These are phyloP conservation scores for Nylanderia fulva DNA, from an alignment of 1,140 invertebrate species.

Conservation along the genomic window DNA sequence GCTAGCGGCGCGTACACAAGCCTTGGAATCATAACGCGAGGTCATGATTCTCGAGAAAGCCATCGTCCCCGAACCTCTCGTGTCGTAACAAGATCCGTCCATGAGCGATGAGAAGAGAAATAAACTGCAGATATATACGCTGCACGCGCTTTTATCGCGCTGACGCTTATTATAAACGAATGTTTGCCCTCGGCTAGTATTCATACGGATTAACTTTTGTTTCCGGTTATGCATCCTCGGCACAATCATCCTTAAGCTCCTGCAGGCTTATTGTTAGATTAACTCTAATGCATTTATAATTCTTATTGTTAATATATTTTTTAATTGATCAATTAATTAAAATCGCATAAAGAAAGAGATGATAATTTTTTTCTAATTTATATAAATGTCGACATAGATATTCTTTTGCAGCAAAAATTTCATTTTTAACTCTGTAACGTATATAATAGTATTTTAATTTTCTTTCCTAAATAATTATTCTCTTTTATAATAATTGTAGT, in stretches of 20 bases:
- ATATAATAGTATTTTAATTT: too few species aligned
- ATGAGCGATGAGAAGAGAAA: slow-evolving; percentile 49
- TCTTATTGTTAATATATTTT: background rate
- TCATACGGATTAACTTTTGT: slow-evolving; percentile 20
- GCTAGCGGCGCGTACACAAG: background rate
- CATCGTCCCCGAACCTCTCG: slow-evolving; percentile 38
- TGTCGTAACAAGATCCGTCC: slow-evolving; percentile 53
- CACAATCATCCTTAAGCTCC: background rate
- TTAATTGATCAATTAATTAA: background rate
- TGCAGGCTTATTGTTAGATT: too few species aligned
- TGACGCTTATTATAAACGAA: slow-evolving; percentile 26
- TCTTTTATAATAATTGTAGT: too few species aligned
- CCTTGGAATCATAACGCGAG: slow-evolving; percentile 34
- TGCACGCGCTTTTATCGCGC: background rate
- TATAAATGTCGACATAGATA: background rate
- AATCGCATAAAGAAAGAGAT: background rate
- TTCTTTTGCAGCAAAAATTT: background rate
- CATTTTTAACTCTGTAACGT: too few species aligned
- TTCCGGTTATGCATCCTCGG: background rate
- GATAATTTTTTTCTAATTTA: background rate
- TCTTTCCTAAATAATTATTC: too few species aligned
- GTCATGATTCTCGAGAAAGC: slow-evolving; percentile 53
- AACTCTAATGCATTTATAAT: background rate
- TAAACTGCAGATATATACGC: background rate
- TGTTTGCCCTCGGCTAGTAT: background rate